Evolutionary conservation across 35 echinoderm and acorn worm genomes (phyloP), one percentile per base, ranked within the genome.

Genomic region (Anneissia japonica): DNA sequence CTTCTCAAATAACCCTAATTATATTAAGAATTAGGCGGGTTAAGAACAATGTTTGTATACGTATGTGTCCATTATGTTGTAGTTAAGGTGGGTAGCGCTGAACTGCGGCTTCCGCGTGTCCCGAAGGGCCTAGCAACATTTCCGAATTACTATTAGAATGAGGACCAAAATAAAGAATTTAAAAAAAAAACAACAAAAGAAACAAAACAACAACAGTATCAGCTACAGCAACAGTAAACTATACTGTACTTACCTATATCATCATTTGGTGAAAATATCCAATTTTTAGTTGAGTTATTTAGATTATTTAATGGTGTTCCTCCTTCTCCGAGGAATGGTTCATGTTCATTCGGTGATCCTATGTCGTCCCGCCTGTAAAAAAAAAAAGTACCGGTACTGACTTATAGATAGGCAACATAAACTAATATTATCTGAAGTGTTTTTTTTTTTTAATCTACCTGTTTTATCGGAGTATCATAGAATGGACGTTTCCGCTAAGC

Each of bases 301-400:
- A 84, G 19, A 29, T 84, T 84, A 56, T 84, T 84, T 46, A 84
- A 72, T 1, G 82, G 82, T 35, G 82, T 72, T 11, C 51, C 82
- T 36, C 82, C 82, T 72, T 72, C 82, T 34, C 36, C 34, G 12
- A 84, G 73, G 55, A 84, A 84, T 0, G 82, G 82, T 34, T 84
- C 82, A 30, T 84, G 39, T 37, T 84, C 82, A 33, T 46, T 30
- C 31, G 82, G 34, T 0, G 46, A 21, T 72, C 39, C 82, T 23
- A 32, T 35, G n/a, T 84, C 82, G 11, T 72, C 46, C 19, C 46
- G 41, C 16, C 82, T 46, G 1, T 72, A 35, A 28, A 72, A 72
- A 35, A 31, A 72, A 5, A 31, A 13, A 35, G n/a, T n/a, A n/a
- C n/a, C n/a, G n/a, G n/a, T n/a, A n/a, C 32, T 40, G 31, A 36